A percentile compares a stretch with the other conserved stretches of the same genome.
Evolutionary conservation across 2,113 vertebrate genomes (phyloP).

Genomic region (Ageneiosus marmoratus): DNA sequence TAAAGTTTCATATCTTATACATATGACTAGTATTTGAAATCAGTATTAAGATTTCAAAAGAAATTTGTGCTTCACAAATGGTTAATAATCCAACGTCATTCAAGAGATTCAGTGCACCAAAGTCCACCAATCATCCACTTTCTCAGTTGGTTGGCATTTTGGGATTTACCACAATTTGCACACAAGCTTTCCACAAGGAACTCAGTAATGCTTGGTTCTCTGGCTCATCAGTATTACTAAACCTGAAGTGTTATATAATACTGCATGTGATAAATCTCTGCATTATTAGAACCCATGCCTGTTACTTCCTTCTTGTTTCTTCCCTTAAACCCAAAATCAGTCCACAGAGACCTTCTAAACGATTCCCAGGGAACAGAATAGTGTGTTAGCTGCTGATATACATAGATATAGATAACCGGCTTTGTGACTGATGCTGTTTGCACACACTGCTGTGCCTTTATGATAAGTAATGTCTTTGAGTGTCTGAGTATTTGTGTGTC

Average conservation of each 20-base stretch:
- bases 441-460: slow-evolving; percentile 32
- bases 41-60: neutral
- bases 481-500: slow-evolving; percentile 4
- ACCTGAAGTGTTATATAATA: neutral
- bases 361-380: neutral
- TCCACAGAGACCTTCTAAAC: neutral
- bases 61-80: neutral
- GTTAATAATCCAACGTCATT: neutral
- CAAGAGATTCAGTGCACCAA: neutral
- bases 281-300: neutral
- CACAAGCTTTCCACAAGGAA: slow-evolving; percentile 3
- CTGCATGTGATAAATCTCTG: neutral
- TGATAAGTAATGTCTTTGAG: slow-evolving; percentile 45
- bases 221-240: slow-evolving; percentile 6
- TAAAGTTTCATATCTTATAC: neutral
- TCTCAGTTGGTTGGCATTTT: neutral
- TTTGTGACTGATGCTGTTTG: slow-evolving; percentile 22
- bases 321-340: neutral
- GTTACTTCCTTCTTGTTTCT: neutral
- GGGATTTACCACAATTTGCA: slow-evolving; percentile 6
- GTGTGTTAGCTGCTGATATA: slow-evolving; percentile 2
- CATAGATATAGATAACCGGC: neutral
- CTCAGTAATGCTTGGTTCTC: slow-evolving; percentile 11
- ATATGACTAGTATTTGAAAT: neutral
- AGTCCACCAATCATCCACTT: neutral